phyloP scores from a whole-genome alignment of 2,888 invertebrate genomes.

The Brachylomia viminalis region DNA sequence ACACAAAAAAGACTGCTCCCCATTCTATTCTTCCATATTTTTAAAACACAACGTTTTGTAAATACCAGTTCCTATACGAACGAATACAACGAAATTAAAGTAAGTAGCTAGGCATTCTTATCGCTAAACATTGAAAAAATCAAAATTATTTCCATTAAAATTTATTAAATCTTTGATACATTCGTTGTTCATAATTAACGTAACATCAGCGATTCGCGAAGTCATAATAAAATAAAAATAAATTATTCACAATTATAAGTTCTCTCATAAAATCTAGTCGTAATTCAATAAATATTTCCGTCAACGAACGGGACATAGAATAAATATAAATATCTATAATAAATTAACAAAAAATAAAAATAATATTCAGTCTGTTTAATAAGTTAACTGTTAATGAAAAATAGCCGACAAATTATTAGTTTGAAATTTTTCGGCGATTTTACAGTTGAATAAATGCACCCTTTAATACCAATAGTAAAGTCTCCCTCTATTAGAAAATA shows the following conservation, averaged over 20 bases:
- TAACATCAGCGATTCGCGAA: constrained; percentile 65
- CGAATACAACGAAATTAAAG: neutral
- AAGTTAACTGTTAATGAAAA: constrained; percentile 76
- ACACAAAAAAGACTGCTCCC: too few species aligned
- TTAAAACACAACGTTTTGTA: too few species aligned
- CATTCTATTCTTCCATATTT: neutral
- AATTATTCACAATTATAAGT: constrained; percentile 65
- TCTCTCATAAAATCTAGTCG: constrained; percentile 53
- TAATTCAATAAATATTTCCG: constrained; percentile 56
- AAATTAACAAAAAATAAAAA: constrained; percentile 79
- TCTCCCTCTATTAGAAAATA: constrained; percentile 31
- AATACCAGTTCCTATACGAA: too few species aligned
- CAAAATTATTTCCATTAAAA: constrained; percentile 50
- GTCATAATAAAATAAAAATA: constrained; percentile 61
- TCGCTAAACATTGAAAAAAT: constrained; percentile 20
- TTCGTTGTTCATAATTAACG: constrained; percentile 72
- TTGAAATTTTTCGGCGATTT: constrained; percentile 81
- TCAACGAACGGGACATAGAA: constrained; percentile 56
- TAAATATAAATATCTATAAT: constrained; percentile 79
- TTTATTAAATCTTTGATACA: constrained; percentile 78
- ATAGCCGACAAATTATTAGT: constrained; percentile 80
- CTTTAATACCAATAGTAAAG: constrained; percentile 69
- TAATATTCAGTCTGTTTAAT: constrained; percentile 83
- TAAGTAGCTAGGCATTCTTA: neutral
- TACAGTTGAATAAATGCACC: constrained; percentile 75